Evolutionary conservation across 2,797 vertebrate species (phyloP), one percentile per base, ranked within the genome.

Genomic region (Lophius americanus): DNA sequence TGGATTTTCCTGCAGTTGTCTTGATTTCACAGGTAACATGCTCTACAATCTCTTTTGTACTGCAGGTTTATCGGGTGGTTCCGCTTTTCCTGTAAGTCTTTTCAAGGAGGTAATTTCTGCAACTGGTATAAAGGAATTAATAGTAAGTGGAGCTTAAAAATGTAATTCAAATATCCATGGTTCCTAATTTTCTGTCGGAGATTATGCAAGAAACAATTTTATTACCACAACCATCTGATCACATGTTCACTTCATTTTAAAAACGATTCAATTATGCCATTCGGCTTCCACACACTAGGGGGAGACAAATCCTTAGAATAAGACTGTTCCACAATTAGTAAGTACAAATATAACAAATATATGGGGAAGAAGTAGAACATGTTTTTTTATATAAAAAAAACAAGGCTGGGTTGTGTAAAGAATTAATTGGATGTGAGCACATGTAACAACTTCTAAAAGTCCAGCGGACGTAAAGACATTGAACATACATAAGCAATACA

Each of bases 1-100:
- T 23, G 23, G 11, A n/a, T 35, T 37, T 47, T 46, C 6, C 47
- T 41, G 7, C 46, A 13, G 52, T 41, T 5, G 6, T 7, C 2
- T 43, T 3, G 4, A 13, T 46, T 32, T 70, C 9, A 41, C 43
- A 35, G 4, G 0, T 48, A 12, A 2, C 14, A 48, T 11, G 5
- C 3, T 42, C 6, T 4, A 46, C 0, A 37, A 3, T 42, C 32
- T 61, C 46, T 56, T 73, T 42, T 85, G 42, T 60, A 3, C 82
- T 87, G 36, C 62, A 98, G 97, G 93, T 54, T 0, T 96, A 62
- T 79, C 95, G 49, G 96, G 83, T 1, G 97, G 97, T 11, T 94
- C 97, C 6, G 81, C 94, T 3, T 95, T 91, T 78, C 95, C 96
- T 33, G 82, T 94, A 3, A 95, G 96, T 46, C 47, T 98, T 37